Conservation (phyloP, 2,888 invertebrate genomes). For the Mimas tiliae region DNA sequence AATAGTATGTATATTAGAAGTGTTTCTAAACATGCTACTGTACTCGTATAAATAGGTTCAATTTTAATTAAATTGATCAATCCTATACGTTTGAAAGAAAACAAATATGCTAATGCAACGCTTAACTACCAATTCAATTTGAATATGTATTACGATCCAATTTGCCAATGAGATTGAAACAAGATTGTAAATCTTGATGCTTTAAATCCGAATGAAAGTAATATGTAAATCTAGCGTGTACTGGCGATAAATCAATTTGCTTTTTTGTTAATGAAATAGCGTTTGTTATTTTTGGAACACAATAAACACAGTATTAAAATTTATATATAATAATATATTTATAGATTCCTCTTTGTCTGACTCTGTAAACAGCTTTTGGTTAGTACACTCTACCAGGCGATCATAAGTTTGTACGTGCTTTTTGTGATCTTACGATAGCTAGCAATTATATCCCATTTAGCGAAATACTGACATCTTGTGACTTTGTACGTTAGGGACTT, state of each 20-base stretch:
- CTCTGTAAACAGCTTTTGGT: neutral
- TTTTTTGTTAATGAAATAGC: neutral
- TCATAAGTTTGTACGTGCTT: neutral
- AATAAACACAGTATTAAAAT: too few relatives aligned
- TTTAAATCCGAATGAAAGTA: neutral
- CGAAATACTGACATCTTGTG: neutral
- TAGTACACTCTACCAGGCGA: neutral
- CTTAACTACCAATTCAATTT: neutral
- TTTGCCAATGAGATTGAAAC: conserved; percentile 3
- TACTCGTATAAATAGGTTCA: too few relatives aligned
- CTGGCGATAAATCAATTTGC: neutral
- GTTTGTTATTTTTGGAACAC: too few relatives aligned
- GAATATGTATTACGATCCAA: neutral
- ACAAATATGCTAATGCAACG: neutral
- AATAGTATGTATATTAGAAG: neutral
- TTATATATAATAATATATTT: neutral
- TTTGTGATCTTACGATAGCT: neutral
- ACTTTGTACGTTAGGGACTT: conserved; percentile 4
- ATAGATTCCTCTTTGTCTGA: neutral
- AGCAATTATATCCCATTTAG: neutral
- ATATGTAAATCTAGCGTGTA: neutral
- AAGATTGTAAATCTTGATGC: neutral
- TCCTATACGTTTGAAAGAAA: neutral
- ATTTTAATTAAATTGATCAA: neutral
- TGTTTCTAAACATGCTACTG: neutral